A percentile compares a stretch with the other conserved stretches of the same genome.
phyloP scores from a whole-genome alignment of 2,797 vertebrate species.

The Hoplostethus mediterraneus region DNA sequence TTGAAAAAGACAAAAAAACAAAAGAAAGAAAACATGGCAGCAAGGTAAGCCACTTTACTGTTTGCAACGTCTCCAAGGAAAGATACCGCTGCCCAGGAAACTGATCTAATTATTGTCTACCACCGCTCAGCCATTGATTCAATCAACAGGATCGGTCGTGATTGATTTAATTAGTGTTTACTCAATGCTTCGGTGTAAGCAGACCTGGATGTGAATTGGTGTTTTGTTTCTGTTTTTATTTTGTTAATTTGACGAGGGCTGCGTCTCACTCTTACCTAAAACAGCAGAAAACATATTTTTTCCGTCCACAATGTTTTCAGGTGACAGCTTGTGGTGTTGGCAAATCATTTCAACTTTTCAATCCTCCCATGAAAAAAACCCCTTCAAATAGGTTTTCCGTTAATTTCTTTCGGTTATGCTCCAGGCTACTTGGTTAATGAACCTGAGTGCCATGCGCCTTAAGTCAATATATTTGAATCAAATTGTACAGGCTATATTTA shows the following conservation, averaged over 20 bases:
- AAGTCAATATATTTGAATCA: no score
- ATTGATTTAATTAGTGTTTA: slow-evolving; percentile 59
- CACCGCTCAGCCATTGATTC: slow-evolving; percentile 53
- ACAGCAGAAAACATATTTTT: no score
- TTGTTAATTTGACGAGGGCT: slow-evolving; percentile 20
- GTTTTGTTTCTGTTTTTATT: slow-evolving; percentile 28
- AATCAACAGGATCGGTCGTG: slow-evolving; percentile 42
- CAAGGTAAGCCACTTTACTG: slow-evolving; percentile 12
- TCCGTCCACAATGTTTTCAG: no score
- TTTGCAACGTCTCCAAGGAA: slow-evolving; percentile 23
- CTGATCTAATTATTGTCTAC: slow-evolving; percentile 58
- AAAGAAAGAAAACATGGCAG: neutral
- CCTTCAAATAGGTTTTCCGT: no score
- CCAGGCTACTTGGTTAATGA: no score
- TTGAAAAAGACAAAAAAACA: neutral
- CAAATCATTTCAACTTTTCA: no score
- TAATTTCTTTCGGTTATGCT: no score
- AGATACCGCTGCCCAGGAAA: slow-evolving; percentile 46
- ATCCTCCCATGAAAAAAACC: no score
- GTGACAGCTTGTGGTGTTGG: no score
- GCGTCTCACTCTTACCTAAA: neutral
- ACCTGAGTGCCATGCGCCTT: no score
- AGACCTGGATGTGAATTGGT: slow-evolving; percentile 39
- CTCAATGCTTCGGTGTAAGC: slow-evolving; percentile 20
- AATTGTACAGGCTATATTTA: no score